phyloP scores from a whole-genome alignment of 2,113 vertebrate genomes.

The Albula glossodonta region DNA sequence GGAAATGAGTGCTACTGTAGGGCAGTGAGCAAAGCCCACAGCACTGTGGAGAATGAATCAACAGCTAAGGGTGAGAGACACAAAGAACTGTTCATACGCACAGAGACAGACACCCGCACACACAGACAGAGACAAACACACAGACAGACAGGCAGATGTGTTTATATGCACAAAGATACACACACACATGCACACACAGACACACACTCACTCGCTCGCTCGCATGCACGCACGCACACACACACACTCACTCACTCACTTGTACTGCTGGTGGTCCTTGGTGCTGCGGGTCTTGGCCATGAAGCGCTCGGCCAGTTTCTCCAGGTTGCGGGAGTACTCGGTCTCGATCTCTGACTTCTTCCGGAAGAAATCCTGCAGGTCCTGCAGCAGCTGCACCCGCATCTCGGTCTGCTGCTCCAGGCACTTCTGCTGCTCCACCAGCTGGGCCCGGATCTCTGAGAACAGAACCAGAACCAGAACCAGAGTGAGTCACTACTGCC shows the following conservation, averaged over 20 bases:
- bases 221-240: conserved; percentile 10
- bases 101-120: background rate
- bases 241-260: conserved; percentile 65
- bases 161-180: too few species aligned
- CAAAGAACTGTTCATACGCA: background rate
- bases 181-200: background rate
- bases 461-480: conserved; percentile 13
- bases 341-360: conserved; percentile 98
- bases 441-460: conserved; percentile 91
- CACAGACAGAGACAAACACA: background rate
- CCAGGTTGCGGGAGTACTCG: conserved; percentile 95
- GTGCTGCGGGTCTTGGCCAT: conserved; percentile 99
- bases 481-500: too few species aligned
- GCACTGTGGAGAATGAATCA: too few species aligned
- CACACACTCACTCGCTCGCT: too few species aligned
- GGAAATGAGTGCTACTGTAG: too few species aligned
- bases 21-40: too few species aligned
- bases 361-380: conserved; percentile 98
- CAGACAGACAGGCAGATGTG: too few species aligned
- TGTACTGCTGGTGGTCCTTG: conserved; percentile 98
- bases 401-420: conserved; percentile 98
- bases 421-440: conserved; percentile 98
- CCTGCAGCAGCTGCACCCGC: conserved; percentile 94
- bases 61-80: too few species aligned
- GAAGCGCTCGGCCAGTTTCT: conserved; percentile 96